Evolutionary conservation across 2,797 vertebrate genomes (phyloP), one percentile per base, ranked within the genome.

Genomic region (Amphiprion clarkii): DNA sequence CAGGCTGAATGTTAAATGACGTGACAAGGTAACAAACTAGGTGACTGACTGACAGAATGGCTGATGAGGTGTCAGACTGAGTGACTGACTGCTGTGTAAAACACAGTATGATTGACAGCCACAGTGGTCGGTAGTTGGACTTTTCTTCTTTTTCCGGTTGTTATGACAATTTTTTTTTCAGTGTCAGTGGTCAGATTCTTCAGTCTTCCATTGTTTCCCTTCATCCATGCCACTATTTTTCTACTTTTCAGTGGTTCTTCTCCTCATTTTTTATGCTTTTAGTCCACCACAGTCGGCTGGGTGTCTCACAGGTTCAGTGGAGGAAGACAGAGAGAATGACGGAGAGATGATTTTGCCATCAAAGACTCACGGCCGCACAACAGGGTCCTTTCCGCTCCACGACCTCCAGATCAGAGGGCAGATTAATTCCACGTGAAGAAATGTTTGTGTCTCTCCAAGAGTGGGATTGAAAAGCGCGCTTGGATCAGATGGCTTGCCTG

Each of bases 401-500:
- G 76, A 76, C 82, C 75, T 57, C 59, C 16, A 63, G 76, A 90
- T 89, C 84, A 76, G 36, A 78, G 79, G 77, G 70, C 63, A 82
- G 83, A 90, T 87, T 86, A 74, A 83, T 82, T 85, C 76, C 4
- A 27, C 12, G 17, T 23, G 23, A 74, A 67, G 81, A 85, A 87
- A 88, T 88, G 72, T 88, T 89, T 83, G 83, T 69, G 74, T 76
- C 72, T 83, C 53, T 81, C 76, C 71, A 74, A 78, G 65, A 81
- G 73, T 51, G 49, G 79, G 77, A 81, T 71, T 80, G 83, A 81
- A 88, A 84, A 77, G 76, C 63, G 48, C 27, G 56, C 71, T 81
- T 29, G 60, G 76, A 84, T 88, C 82, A 66, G 87, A 84, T 83
- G 62, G 62, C 70, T 81, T 87, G 87, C 84, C 90, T 88, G 86